Conservation (phyloP, 2,888 invertebrate species). For the Malthinus seriepunctatus region DNA sequence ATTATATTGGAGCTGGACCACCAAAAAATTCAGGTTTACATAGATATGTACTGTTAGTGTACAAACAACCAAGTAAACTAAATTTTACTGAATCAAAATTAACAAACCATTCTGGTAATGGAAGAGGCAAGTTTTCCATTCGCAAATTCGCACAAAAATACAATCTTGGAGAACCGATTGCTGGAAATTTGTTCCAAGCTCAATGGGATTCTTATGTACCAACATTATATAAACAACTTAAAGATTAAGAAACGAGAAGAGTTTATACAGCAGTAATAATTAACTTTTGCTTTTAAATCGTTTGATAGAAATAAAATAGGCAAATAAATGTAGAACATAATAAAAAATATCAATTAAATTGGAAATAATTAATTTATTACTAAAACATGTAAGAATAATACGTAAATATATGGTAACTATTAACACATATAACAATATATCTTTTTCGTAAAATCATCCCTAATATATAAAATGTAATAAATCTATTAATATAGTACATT, state of each 20-base stretch:
- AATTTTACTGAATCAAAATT: constrained; percentile 41
- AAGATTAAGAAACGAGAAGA: constrained; percentile 8
- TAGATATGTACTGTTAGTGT: constrained; percentile 72
- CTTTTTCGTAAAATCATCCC: too few relatives aligned
- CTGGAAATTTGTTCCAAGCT: constrained; percentile 40
- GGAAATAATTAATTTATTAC: too few relatives aligned
- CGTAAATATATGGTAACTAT: too few relatives aligned
- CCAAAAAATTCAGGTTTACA: constrained; percentile 74
- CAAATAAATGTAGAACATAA: too few relatives aligned
- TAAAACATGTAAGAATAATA: too few relatives aligned
- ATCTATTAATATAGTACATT: too few relatives aligned
- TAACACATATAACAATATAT: too few relatives aligned
- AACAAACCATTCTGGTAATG: constrained; percentile 37
- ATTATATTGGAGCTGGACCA: constrained; percentile 70
- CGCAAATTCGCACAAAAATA: constrained; percentile 36
- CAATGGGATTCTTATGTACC: constrained; percentile 35
- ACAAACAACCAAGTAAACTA: constrained; percentile 44
- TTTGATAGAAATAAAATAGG: too few relatives aligned
- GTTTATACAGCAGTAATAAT: too few relatives aligned
- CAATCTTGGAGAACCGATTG: constrained; percentile 35
- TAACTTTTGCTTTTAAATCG: too few relatives aligned
- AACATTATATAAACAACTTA: constrained; percentile 19
- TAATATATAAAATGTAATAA: too few relatives aligned
- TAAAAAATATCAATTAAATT: too few relatives aligned
- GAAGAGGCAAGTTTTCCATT: constrained; percentile 36